A percentile compares a stretch with the other conserved stretches of the same genome.
Evolutionary conservation across 2,113 vertebrate species (phyloP).

Genomic region (Danio rerio): GRCz12tu NC_133200.1:19088001-19088500

Average conservation of each 20-base stretch:
- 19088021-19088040: conserved; percentile 26
- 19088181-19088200: conserved; percentile 86
- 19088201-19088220: conserved; percentile 77
- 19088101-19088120: conserved; percentile 60
- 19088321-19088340: conserved; percentile 65
- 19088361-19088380: conserved; percentile 81
- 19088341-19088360: conserved; percentile 80
- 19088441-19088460: conserved; percentile 70
- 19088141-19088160: conserved; percentile 80
- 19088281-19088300: conserved; percentile 75
- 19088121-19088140: conserved; percentile 71
- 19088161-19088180: conserved; percentile 78
- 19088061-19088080: conserved; percentile 42
- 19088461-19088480: conserved; percentile 64
- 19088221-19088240: conserved; percentile 80
- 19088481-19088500: conserved; percentile 62
- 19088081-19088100: conserved; percentile 18
- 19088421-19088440: conserved; percentile 64
- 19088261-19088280: conserved; percentile 72
- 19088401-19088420: conserved; percentile 74
- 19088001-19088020: conserved; percentile 42
- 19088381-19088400: conserved; percentile 78
- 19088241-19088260: conserved; percentile 68
- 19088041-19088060: neutral
- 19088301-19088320: conserved; percentile 76